phyloP scores from a whole-genome alignment of 2,888 invertebrate species.

The Elegia similella region DNA sequence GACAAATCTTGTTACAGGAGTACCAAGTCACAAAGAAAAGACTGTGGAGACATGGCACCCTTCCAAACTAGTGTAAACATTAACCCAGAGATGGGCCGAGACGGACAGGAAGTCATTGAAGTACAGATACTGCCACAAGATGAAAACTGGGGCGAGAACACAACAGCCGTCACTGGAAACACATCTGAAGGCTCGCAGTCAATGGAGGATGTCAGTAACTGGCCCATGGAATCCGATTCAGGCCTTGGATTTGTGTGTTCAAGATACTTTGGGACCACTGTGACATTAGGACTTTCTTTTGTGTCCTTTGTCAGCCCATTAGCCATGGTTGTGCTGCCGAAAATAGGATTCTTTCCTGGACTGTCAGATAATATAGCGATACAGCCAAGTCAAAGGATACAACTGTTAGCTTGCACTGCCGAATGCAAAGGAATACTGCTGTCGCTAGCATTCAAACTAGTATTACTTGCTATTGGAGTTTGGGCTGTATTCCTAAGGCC shows the following conservation, averaged over 20 bases:
- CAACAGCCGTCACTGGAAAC: conserved; percentile 97
- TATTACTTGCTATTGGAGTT: conserved; percentile 92
- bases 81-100: conserved; percentile 87
- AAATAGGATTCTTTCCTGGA: conserved; percentile 92
- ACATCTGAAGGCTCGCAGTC: conserved; percentile 98
- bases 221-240: conserved; percentile 88
- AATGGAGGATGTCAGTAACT: conserved; percentile 93
- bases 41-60: conserved; percentile 87
- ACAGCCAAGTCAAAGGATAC: conserved; percentile 85
- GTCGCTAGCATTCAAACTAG: conserved; percentile 94
- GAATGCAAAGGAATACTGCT: conserved; percentile 97
- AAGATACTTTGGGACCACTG: conserved; percentile 90
- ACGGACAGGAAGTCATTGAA: conserved; percentile 96
- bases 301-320: conserved; percentile 95
- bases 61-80: conserved; percentile 93
- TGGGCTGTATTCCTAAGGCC: conserved; percentile 96
- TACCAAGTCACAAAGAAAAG: conserved; percentile 84
- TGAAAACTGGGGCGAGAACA: conserved; percentile 99
- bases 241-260: conserved; percentile 89
- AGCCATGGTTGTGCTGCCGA: conserved; percentile 96
- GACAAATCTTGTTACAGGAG: conserved; percentile 63
- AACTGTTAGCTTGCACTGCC: conserved; percentile 91
- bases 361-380: conserved; percentile 85
- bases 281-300: conserved; percentile 90
- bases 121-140: conserved; percentile 98